Evolutionary conservation across 2,113 vertebrate genomes (phyloP).

Genomic region (Suncus etruscus): DNA sequence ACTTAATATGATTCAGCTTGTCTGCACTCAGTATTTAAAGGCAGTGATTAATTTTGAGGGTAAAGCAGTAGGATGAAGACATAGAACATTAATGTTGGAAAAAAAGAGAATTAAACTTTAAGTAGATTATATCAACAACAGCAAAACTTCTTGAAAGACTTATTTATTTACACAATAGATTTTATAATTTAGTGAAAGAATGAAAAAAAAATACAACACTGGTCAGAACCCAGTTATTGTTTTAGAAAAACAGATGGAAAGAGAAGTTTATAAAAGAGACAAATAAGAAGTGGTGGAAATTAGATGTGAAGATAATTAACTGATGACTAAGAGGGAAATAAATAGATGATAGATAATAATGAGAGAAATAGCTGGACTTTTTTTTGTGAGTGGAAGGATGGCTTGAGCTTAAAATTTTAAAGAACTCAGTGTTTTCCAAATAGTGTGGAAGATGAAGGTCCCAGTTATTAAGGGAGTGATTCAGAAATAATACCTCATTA

Average conservation of each 20-base stretch:
- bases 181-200: constrained; percentile 58
- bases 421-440: background rate
- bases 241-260: background rate
- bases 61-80: constrained; percentile 53
- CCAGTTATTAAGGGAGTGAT: constrained; percentile 4
- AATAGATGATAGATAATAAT: background rate
- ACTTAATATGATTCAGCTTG: constrained; percentile 35
- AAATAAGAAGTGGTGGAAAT: constrained; percentile 39
- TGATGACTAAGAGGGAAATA: constrained; percentile 22
- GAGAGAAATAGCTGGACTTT: constrained; percentile 11
- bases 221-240: background rate
- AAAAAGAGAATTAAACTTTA: constrained; percentile 24
- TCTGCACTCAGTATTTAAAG: constrained; percentile 37
- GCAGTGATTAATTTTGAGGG: constrained; percentile 53
- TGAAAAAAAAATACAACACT: constrained; percentile 16
- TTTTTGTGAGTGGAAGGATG: constrained; percentile 27
- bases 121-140: background rate
- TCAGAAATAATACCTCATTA: background rate
- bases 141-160: constrained; percentile 37
- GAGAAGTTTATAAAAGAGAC: constrained; percentile 39
- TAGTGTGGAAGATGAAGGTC: constrained; percentile 22
- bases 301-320: constrained; percentile 13
- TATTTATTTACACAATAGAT: background rate
- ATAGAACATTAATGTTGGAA: background rate
- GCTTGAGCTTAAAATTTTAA: constrained; percentile 41